phyloP scores from a whole-genome alignment of 1,140 invertebrate species.

The Aphaenogaster rudis region DNA sequence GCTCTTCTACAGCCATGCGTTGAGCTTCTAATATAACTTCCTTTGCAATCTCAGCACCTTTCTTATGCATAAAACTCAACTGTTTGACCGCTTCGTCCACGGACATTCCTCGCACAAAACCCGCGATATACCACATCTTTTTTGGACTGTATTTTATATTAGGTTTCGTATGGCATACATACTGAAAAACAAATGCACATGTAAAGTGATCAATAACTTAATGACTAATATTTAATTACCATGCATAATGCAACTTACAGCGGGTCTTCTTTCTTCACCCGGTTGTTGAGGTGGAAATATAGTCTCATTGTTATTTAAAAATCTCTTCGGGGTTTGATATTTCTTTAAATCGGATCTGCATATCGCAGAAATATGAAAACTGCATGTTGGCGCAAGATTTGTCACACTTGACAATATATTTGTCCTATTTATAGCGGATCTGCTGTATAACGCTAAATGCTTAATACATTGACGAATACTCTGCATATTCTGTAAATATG shows the following conservation, averaged over 20 bases:
- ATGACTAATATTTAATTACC: constrained; percentile 37
- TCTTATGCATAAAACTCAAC: constrained; percentile 93
- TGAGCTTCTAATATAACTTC: constrained; percentile 96
- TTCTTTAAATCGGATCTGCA: neutral
- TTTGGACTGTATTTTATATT: constrained; percentile 96
- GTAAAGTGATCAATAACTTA: constrained; percentile 19
- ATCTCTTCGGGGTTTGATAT: neutral
- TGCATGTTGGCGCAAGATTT: constrained; percentile 21
- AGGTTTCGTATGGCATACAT: constrained; percentile 93
- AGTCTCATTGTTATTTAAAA: constrained; percentile 90
- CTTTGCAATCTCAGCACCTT: constrained; percentile 93
- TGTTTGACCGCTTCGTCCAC: constrained; percentile 98
- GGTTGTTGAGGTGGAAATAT: constrained; percentile 92
- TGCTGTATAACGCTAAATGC: constrained; percentile 4
- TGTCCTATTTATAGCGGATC: neutral
- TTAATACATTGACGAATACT: constrained; percentile 34
- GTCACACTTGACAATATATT: neutral
- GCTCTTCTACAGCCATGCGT: constrained; percentile 93
- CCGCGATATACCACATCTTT: constrained; percentile 97
- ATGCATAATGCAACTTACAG: constrained; percentile 89
- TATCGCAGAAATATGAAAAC: constrained; percentile 30
- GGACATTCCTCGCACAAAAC: constrained; percentile 95
- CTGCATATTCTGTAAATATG: constrained; percentile 66
- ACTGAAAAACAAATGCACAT: constrained; percentile 88
- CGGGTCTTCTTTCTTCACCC: constrained; percentile 93